phyloP scores from a whole-genome alignment of 2,797 vertebrate species.

The Echeneis naucrates region DNA sequence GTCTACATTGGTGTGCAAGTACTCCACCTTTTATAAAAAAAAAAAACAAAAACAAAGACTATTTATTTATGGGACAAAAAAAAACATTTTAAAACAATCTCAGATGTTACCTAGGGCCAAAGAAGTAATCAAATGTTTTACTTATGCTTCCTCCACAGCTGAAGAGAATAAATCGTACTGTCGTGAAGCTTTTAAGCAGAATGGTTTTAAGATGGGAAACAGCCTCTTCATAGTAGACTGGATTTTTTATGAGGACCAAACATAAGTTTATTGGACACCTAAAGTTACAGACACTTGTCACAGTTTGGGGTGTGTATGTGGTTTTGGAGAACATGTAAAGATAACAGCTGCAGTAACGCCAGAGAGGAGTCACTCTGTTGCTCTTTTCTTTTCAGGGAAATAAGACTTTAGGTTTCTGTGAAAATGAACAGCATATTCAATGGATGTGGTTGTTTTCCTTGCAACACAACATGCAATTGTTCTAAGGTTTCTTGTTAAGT shows the following conservation, averaged over 20 bases:
- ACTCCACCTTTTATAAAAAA: slow-evolving; percentile 24
- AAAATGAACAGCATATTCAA: slow-evolving; percentile 83
- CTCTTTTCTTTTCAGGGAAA: slow-evolving; percentile 66
- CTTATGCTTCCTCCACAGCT: slow-evolving; percentile 30
- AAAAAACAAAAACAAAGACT: too few relatives aligned
- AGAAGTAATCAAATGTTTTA: neutral
- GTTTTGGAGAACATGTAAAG: slow-evolving; percentile 54
- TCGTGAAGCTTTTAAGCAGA: slow-evolving; percentile 21
- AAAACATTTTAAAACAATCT: slow-evolving; percentile 1
- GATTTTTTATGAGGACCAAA: slow-evolving; percentile 58
- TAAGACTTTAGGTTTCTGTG: slow-evolving; percentile 71
- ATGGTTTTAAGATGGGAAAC: slow-evolving; percentile 42
- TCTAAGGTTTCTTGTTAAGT: slow-evolving; percentile 80
- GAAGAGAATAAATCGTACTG: slow-evolving; percentile 40
- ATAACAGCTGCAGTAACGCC: slow-evolving; percentile 17
- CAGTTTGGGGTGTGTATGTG: slow-evolving; percentile 49
- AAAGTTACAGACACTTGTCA: slow-evolving; percentile 67
- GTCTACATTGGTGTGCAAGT: slow-evolving; percentile 36
- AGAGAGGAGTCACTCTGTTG: slow-evolving; percentile 66
- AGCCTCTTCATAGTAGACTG: slow-evolving; percentile 60
- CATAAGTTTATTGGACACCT: slow-evolving; percentile 64
- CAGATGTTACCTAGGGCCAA: slow-evolving; percentile 14
- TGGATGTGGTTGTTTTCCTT: slow-evolving; percentile 83
- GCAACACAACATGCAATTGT: slow-evolving; percentile 93
- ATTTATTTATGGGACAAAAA: neutral